Evolutionary conservation across 2,888 invertebrate species (phyloP).

Genomic region (Trichacis sp.): DNA sequence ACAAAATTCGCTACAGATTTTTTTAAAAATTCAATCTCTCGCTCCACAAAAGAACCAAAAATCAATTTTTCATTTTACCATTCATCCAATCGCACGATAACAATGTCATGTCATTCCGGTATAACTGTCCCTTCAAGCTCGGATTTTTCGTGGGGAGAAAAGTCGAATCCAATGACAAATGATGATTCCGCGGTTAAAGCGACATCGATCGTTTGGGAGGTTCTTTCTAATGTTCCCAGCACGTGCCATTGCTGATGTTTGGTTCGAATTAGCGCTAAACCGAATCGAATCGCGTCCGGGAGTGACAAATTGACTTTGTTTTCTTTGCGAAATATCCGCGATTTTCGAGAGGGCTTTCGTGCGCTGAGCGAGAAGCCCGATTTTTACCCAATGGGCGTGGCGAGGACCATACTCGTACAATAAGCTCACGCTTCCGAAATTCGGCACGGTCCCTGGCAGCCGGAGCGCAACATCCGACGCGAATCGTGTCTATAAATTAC

Average conservation of each 20-base stretch:
- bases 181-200: conserved; percentile 15
- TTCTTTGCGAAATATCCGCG: conserved; percentile 22
- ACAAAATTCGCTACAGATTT: too few species aligned
- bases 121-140: too few species aligned
- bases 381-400: not conserved
- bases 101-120: too few species aligned
- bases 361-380: too few species aligned
- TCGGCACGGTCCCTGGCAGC: conserved; percentile 55
- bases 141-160: conserved; percentile 9
- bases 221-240: conserved; percentile 34
- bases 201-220: conserved; percentile 37
- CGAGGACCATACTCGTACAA: conserved; percentile 16
- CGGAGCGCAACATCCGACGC: conserved; percentile 51
- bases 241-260: conserved; percentile 34
- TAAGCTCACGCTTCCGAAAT: conserved; percentile 49
- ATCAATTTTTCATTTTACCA: too few species aligned
- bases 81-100: too few species aligned
- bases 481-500: conserved; percentile 67
- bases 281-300: conserved; percentile 37
- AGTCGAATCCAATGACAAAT: conserved; percentile 26
- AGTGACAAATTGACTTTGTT: not conserved
- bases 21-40: too few species aligned
- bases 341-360: not conserved
- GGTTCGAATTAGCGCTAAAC: conserved; percentile 29
- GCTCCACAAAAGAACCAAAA: too few species aligned